Conservation (phyloP, 2,797 vertebrate genomes). For the Dicrostonyx torquatus region DNA sequence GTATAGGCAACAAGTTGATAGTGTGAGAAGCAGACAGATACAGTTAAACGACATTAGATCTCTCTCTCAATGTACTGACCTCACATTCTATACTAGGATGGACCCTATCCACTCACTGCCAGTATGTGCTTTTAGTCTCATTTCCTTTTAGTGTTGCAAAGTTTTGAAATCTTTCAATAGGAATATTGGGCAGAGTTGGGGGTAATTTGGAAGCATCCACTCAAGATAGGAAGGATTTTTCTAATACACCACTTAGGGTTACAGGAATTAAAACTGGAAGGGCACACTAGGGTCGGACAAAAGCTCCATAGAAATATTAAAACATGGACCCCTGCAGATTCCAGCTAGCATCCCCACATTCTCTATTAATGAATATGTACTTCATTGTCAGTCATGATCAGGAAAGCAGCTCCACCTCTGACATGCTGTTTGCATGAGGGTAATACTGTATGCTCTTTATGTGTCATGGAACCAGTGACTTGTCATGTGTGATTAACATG, state of each 20-base stretch:
- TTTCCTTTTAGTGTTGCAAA: constrained; percentile 39
- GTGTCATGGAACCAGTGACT: constrained; percentile 39
- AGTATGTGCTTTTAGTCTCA: neutral
- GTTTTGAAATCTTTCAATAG: constrained; percentile 18
- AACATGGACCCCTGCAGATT: neutral
- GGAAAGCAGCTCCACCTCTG: neutral
- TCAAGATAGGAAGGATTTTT: neutral
- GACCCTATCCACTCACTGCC: neutral
- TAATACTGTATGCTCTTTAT: neutral
- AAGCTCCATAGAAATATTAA: constrained; percentile 5
- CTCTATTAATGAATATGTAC: neutral
- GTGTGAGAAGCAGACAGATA: neutral
- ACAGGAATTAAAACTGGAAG: neutral
- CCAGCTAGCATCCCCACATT: neutral
- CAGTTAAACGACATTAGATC: neutral
- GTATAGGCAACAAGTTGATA: neutral
- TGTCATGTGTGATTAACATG: constrained; percentile 44
- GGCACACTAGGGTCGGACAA: neutral
- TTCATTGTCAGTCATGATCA: neutral
- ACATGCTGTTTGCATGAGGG: neutral
- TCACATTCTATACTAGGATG: neutral
- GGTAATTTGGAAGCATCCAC: neutral
- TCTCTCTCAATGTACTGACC: neutral
- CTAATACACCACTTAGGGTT: neutral
- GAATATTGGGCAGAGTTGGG: neutral